A percentile compares a stretch with the other conserved stretches of the same genome.
phyloP scores from a whole-genome alignment of 2,113 vertebrate species.

The Oncorhynchus nerka region DNA sequence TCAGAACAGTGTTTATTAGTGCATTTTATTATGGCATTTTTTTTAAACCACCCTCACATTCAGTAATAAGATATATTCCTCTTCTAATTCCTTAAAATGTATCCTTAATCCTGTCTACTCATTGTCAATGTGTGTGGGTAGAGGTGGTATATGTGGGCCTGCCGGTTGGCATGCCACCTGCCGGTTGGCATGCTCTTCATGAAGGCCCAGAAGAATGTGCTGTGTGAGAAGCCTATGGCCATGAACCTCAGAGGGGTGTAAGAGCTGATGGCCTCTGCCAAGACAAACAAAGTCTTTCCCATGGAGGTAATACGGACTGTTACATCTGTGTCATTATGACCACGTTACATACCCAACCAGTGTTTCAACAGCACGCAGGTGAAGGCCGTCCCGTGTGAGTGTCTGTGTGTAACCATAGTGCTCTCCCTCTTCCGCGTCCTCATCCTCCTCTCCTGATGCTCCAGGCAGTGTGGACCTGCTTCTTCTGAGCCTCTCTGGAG shows the following conservation, averaged over 20 bases:
- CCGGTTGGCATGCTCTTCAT: conserved; percentile 65
- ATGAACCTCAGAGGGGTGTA: conserved; percentile 78
- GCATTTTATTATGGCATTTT: background rate
- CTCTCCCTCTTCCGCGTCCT: background rate
- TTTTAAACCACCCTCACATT: too few species aligned
- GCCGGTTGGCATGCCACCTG: conserved; percentile 48
- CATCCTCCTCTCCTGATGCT: background rate
- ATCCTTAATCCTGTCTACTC: background rate
- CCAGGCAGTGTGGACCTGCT: conserved; percentile 75
- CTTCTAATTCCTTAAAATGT: background rate
- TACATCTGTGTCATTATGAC: background rate
- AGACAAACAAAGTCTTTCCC: conserved; percentile 67
- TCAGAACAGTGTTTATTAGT: background rate
- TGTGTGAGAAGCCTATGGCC: conserved; percentile 86
- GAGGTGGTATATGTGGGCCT: conserved; percentile 73
- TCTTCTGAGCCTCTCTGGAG: conserved; percentile 66
- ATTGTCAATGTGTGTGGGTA: conserved; percentile 27
- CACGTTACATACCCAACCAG: background rate
- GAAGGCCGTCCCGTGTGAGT: background rate
- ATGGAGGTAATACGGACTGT: conserved; percentile 60
- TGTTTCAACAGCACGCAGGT: background rate
- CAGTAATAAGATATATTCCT: background rate
- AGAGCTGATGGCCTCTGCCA: conserved; percentile 71
- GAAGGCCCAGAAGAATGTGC: conserved; percentile 77
- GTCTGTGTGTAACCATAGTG: background rate